These are phyloP conservation scores for Ophonus ardosiacus DNA, from an alignment of 2,888 invertebrate species.

Conservation along the genomic window DNA sequence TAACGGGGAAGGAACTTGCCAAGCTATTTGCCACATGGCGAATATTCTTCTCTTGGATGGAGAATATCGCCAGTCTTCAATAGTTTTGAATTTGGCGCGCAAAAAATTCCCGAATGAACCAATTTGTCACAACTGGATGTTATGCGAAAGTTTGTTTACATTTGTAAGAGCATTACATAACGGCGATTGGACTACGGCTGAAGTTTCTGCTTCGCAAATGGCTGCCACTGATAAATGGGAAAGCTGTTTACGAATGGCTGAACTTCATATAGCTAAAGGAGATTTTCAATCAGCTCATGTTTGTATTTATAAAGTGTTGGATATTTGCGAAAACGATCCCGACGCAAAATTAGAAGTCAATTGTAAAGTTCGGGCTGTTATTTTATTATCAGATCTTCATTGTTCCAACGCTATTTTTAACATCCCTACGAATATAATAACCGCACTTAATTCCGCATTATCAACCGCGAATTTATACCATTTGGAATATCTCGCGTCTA, in stretches of 20 bases:
- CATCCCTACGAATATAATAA: conserved; percentile 76
- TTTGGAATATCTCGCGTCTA: conserved; percentile 85
- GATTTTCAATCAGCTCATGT: conserved; percentile 73
- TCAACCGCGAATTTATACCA: conserved; percentile 86
- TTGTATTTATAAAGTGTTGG: conserved; percentile 73
- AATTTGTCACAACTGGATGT: conserved; percentile 82
- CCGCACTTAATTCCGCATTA: conserved; percentile 83
- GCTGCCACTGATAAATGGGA: conserved; percentile 83
- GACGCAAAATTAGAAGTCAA: conserved; percentile 78
- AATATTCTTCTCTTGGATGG: conserved; percentile 78
- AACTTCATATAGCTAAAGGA: conserved; percentile 74
- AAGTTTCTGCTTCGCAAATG: conserved; percentile 83
- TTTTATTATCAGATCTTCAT: conserved; percentile 83
- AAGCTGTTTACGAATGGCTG: conserved; percentile 78
- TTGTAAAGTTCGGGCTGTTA: conserved; percentile 82
- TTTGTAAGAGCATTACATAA: conserved; percentile 76
- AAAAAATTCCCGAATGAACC: conserved; percentile 82
- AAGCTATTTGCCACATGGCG: conserved; percentile 84
- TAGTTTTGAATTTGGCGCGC: conserved; percentile 81
- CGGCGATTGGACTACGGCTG: conserved; percentile 84
- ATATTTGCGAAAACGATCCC: conserved; percentile 77
- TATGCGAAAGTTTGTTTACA: conserved; percentile 80
- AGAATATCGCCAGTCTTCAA: conserved; percentile 78
- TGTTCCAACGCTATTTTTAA: conserved; percentile 73
- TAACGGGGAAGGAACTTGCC: conserved; percentile 84